Percentiles rank a stretch among this genome's conserved stretches.
Conservation (phyloP, 37 sponge, comb jelly and placozoan genomes). For the Agelas oroides region DNA sequence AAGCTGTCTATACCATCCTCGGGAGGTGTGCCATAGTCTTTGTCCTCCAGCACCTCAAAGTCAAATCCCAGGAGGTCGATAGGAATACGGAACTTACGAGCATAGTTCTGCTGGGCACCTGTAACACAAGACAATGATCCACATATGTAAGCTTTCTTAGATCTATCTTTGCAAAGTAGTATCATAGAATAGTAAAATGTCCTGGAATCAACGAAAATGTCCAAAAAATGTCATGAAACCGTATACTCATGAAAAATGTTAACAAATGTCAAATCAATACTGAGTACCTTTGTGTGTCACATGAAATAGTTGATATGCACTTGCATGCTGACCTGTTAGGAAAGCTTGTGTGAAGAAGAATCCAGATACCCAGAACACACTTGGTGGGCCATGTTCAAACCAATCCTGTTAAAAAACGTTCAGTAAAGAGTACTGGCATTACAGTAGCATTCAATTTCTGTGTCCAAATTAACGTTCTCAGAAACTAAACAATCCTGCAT, state of each 20-base stretch:
- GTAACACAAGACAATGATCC: not conserved
- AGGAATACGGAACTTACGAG: conserved; percentile 96
- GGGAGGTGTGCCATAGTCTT: conserved; percentile 85
- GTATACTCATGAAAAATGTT: too few relatives aligned
- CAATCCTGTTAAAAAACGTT: conserved; percentile 74
- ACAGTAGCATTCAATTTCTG: not conserved
- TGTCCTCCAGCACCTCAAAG: conserved; percentile 94
- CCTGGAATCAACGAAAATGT: too few relatives aligned
- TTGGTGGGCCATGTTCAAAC: conserved; percentile 96
- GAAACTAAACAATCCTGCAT: too few relatives aligned
- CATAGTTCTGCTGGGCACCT: conserved; percentile 99
- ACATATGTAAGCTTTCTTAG: too few relatives aligned
- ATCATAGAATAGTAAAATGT: too few relatives aligned
- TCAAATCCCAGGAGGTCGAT: conserved; percentile 98
- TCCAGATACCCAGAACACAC: conserved; percentile 97
- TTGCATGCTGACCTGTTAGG: conserved; percentile 84
- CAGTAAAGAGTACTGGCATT: not conserved
- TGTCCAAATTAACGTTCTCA: not conserved
- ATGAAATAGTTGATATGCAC: too few relatives aligned
- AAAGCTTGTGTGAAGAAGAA: conserved; percentile 99
- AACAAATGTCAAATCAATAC: too few relatives aligned
- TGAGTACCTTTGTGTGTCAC: too few relatives aligned
- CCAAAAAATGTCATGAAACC: too few relatives aligned
- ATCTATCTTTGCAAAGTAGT: too few relatives aligned
- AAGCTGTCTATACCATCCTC: conserved; percentile 99